Conservation (phyloP, 2,113 vertebrate genomes). For the Hippolais icterina region DNA sequence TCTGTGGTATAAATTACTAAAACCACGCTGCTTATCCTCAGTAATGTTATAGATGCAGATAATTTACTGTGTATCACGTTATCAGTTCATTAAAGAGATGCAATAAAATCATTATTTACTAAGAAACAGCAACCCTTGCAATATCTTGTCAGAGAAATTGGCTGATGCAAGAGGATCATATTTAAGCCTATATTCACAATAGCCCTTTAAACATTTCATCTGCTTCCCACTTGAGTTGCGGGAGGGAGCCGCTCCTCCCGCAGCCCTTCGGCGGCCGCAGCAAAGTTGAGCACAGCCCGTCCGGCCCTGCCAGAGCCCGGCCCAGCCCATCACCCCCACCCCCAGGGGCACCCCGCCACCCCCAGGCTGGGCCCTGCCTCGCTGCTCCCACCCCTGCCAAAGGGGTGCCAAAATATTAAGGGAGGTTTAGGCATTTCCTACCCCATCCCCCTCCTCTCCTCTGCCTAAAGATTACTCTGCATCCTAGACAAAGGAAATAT, state of each 20-base stretch:
- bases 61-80: conserved; percentile 49
- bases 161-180: conserved; percentile 36
- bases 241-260: not conserved
- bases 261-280: not conserved
- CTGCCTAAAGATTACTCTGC: conserved; percentile 87
- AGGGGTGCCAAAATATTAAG: conserved; percentile 62
- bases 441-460: conserved; percentile 49
- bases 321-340: not conserved
- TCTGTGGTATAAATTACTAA: conserved; percentile 59
- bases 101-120: conserved; percentile 53
- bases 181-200: conserved; percentile 44
- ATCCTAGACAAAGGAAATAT: conserved; percentile 94
- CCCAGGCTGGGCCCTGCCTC: accelerated
- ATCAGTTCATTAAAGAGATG: conserved; percentile 57
- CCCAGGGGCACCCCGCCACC: not conserved
- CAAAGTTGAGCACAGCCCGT: not conserved
- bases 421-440: conserved; percentile 62
- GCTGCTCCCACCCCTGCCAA: not conserved
- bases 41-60: conserved; percentile 50
- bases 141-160: conserved; percentile 45
- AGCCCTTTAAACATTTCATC: conserved; percentile 19
- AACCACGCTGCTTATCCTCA: conserved; percentile 55
- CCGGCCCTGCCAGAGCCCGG: not conserved
- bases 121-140: conserved; percentile 52
- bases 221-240: conserved; percentile 13